These are phyloP conservation scores for Nasonia longicornis DNA, from an alignment of 1,140 invertebrate genomes.

Conservation along the genomic window DNA sequence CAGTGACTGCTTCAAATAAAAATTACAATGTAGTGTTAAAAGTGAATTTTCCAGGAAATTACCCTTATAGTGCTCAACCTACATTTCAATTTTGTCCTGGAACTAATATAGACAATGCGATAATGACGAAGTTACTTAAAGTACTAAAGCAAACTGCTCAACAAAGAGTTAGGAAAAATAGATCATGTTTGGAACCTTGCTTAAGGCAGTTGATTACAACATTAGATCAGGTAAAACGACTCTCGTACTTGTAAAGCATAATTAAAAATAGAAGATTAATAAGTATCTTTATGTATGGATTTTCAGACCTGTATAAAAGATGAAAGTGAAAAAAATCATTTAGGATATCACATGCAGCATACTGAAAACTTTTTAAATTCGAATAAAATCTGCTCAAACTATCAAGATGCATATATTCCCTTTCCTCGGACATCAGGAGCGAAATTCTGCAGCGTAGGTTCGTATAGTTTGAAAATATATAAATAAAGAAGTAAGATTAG, in stretches of 20 bases:
- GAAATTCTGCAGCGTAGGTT: conserved; percentile 89
- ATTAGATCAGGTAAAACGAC: conserved; percentile 72
- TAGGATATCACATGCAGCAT: conserved; percentile 64
- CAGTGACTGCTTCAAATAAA: conserved; percentile 80
- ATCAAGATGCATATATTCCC: conserved; percentile 87
- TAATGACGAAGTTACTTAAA: conserved; percentile 75
- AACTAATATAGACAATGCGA: conserved; percentile 73
- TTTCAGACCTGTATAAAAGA: conserved; percentile 65
- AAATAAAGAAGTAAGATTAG: conserved; percentile 17
- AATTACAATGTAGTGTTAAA: conserved; percentile 81
- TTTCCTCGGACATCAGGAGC: conserved; percentile 95
- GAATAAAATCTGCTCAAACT: conserved; percentile 62
- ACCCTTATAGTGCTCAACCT: conserved; percentile 81
- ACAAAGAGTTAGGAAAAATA: conserved; percentile 81
- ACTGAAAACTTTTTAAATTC: conserved; percentile 65
- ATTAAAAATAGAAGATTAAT: neutral
- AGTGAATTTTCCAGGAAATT: conserved; percentile 83
- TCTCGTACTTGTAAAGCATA: conserved; percentile 24
- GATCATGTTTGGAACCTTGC: conserved; percentile 85
- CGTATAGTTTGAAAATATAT: conserved; percentile 46
- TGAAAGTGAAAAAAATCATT: conserved; percentile 62
- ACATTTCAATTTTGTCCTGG: conserved; percentile 78
- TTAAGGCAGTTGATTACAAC: conserved; percentile 79
- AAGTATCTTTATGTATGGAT: neutral
- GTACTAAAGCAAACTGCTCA: conserved; percentile 80